A percentile compares a stretch with the other conserved stretches of the same genome.
Evolutionary conservation across 2,888 invertebrate species (phyloP).

Genomic region (Scaptomyza parva): DNA sequence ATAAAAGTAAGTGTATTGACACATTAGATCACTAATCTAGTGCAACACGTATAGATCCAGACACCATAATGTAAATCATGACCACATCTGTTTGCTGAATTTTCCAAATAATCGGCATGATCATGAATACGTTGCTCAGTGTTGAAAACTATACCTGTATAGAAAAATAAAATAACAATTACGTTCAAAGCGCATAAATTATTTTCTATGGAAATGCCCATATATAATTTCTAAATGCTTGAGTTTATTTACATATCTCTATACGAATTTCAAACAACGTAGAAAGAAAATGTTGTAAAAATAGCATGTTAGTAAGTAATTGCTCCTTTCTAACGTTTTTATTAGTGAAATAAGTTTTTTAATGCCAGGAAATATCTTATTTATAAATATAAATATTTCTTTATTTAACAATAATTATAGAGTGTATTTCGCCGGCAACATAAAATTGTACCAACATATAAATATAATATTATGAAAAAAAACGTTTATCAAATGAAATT

Average conservation of each 20-base stretch:
- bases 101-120: neutral
- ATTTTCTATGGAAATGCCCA: neutral
- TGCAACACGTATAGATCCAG: neutral
- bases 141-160: too few species aligned
- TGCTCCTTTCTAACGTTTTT: conserved; percentile 2
- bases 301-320: conserved; percentile 15
- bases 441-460: neutral
- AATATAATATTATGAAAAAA: neutral
- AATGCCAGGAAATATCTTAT: neutral
- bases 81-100: neutral
- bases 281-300: neutral
- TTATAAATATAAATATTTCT: neutral
- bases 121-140: too few species aligned
- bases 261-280: neutral
- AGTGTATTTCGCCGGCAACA: neutral
- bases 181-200: neutral
- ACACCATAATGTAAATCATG: neutral
- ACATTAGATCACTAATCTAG: neutral
- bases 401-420: neutral
- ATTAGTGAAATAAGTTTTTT: neutral
- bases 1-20: neutral
- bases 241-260: neutral
- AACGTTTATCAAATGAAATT: neutral
- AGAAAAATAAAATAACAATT: neutral
- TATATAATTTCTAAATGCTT: neutral